phyloP scores from a whole-genome alignment of 2,797 vertebrate genomes.

The Aplochiton taeniatus region DNA sequence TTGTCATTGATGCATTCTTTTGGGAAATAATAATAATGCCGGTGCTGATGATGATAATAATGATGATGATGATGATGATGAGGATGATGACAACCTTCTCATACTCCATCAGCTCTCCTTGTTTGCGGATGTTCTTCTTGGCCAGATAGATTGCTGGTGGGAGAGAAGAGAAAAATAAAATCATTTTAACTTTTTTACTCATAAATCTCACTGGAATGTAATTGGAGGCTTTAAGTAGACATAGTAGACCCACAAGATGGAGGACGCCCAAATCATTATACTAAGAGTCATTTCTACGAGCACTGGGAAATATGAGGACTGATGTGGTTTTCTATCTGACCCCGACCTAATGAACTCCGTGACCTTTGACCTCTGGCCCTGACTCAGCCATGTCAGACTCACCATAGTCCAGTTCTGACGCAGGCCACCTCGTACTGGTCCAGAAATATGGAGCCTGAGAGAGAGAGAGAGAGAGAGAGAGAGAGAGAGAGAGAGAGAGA shows the following conservation, averaged over 20 bases:
- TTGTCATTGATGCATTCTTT: no score
- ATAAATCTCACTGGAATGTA: no score
- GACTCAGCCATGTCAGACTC: constrained; percentile 35
- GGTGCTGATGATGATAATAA: not conserved
- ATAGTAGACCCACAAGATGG: no score
- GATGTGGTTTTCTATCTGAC: not conserved
- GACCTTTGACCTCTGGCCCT: not conserved
- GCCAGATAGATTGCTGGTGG: constrained; percentile 88
- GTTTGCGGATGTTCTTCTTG: constrained; percentile 94
- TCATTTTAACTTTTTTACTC: no score
- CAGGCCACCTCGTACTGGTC: constrained; percentile 88
- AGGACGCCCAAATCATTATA: no score
- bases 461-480: constrained; percentile 13
- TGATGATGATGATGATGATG: not conserved
- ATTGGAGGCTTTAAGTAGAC: no score
- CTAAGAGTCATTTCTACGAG: no score
- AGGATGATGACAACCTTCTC: constrained; percentile 82
- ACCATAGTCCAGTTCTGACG: constrained; percentile 92
- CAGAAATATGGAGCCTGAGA: constrained; percentile 92
- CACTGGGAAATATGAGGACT: not conserved
- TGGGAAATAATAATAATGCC: no score
- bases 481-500: constrained; percentile 20
- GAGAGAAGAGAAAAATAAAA: not conserved
- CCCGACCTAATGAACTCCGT: not conserved
- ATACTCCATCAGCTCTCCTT: constrained; percentile 85